Conservation (phyloP, 2,797 vertebrate species). For the Scolopax bukidnonensis region DNA sequence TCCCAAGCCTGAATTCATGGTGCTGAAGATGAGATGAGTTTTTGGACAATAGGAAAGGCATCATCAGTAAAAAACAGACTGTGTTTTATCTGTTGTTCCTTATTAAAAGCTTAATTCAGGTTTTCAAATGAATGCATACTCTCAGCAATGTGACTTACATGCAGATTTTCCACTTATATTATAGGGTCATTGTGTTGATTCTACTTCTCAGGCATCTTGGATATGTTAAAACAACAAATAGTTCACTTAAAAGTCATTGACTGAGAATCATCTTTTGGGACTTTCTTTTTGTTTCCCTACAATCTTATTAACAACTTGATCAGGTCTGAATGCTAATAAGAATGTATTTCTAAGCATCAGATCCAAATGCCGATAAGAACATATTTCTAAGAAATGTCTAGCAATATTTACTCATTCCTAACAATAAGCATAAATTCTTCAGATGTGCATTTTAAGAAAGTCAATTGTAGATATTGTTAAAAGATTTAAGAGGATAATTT, state of each 20-base stretch:
- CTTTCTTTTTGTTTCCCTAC: not conserved
- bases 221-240: not conserved
- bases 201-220: not conserved
- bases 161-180: not conserved
- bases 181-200: not conserved
- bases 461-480: not conserved
- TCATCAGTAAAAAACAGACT: not conserved
- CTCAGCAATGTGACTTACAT: not conserved
- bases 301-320: not conserved
- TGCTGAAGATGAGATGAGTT: not conserved
- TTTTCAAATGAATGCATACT: not conserved
- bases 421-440: not conserved
- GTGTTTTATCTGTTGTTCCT: not conserved
- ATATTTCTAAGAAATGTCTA: not conserved
- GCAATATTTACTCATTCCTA: not conserved
- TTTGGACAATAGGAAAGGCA: conserved; percentile 21
- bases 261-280: not conserved
- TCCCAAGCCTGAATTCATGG: not conserved
- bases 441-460: not conserved
- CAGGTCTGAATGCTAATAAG: not conserved
- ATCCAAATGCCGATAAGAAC: not conserved
- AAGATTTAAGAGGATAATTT: not conserved
- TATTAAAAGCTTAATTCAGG: not conserved
- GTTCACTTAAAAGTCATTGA: not conserved
- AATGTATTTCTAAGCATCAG: not conserved